Conservation (phyloP, 53 echinoderm and acorn worm species). For the Paracentrotus lividus region DNA sequence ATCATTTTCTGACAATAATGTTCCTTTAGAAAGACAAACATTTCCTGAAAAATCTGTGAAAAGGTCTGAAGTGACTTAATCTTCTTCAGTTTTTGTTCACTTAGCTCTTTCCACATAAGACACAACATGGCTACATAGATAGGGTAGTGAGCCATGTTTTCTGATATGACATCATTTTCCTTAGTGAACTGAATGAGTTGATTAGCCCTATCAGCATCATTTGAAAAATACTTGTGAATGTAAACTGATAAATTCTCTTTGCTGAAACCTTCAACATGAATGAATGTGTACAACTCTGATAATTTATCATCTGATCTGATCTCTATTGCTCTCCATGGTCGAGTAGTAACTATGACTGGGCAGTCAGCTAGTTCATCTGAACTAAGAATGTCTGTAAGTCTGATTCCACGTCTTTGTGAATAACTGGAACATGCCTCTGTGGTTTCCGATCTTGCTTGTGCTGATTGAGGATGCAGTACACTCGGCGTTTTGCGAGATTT, state of each 20-base stretch:
- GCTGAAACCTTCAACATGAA: constrained; percentile 26
- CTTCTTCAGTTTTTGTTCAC: not conserved
- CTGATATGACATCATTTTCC: not conserved
- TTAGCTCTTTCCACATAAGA: constrained; percentile 22
- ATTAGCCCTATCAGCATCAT: not conserved
- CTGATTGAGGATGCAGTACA: not conserved
- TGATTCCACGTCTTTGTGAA: not conserved
- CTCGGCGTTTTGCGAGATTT: no score
- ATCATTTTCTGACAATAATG: constrained; percentile 19
- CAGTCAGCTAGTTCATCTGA: not conserved
- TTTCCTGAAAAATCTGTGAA: constrained; percentile 39
- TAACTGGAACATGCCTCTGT: not conserved
- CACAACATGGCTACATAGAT: constrained; percentile 27
- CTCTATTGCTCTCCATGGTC: constrained; percentile 28
- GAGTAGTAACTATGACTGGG: not conserved
- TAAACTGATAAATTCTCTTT: not conserved
- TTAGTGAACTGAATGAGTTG: not conserved
- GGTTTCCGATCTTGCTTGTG: not conserved
- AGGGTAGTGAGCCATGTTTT: constrained; percentile 23
- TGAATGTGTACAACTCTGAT: not conserved
- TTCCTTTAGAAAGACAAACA: not conserved
- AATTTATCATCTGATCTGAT: not conserved
- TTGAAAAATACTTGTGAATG: constrained; percentile 14
- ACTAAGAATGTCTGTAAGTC: not conserved
- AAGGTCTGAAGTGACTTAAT: not conserved